Percentiles rank a stretch among this genome's conserved stretches.
Conservation (phyloP, 1,140 invertebrate species). For the Pseudomyrmex cubaensis region DNA sequence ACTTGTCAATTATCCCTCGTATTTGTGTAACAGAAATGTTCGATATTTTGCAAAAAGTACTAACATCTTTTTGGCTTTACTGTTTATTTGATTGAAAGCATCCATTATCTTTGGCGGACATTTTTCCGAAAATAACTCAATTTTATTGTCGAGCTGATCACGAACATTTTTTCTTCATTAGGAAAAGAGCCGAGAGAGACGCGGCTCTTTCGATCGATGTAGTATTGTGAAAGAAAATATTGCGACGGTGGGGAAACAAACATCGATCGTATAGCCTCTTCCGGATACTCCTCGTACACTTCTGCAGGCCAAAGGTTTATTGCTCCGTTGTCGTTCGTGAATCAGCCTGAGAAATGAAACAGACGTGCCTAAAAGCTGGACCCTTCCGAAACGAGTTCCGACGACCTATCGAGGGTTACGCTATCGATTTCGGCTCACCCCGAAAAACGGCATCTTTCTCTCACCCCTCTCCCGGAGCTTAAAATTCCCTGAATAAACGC, state of each 20-base stretch:
- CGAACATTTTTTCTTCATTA: background rate
- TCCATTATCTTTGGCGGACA: background rate
- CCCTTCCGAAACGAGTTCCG: constrained; percentile 27
- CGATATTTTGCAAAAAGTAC: too few species aligned
- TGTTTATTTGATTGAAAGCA: background rate
- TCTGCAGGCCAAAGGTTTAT: constrained; percentile 5
- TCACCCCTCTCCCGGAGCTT: background rate
- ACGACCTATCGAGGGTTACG: constrained; percentile 20
- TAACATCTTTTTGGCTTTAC: background rate
- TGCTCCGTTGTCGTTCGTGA: constrained; percentile 3
- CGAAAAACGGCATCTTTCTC: constrained; percentile 4
- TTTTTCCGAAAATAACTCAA: constrained; percentile 1
- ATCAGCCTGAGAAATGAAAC: constrained; percentile 3
- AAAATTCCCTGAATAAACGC: constrained; percentile 13
- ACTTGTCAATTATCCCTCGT: too few species aligned
- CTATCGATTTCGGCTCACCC: constrained; percentile 33
- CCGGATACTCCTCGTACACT: background rate
- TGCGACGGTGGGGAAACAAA: too few species aligned
- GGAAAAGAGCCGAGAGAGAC: background rate
- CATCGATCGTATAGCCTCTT: background rate
- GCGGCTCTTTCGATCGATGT: background rate
- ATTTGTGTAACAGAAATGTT: too few species aligned
- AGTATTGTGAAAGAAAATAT: background rate
- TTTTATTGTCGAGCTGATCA: background rate
- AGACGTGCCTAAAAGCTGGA: background rate